phyloP scores from a whole-genome alignment of 2,888 invertebrate species.

The Plutella xylostella region DNA sequence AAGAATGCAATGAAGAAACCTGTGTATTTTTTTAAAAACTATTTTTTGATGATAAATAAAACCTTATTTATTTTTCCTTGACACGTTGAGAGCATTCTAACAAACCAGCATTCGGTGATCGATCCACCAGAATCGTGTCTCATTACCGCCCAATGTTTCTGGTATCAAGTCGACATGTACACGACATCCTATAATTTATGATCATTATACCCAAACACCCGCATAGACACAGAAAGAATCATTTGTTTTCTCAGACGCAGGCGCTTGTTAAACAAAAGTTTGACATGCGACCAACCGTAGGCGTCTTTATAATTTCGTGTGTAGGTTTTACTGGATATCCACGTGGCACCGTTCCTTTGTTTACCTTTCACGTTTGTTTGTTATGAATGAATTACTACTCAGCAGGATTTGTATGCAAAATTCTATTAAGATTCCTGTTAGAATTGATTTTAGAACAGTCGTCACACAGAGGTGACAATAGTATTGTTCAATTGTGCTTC shows the following conservation, averaged over 20 bases:
- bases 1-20: too few species aligned
- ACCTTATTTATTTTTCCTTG: too few species aligned
- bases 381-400: conserved; percentile 20
- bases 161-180: conserved; percentile 20
- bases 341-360: conserved; percentile 49
- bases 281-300: conserved; percentile 37
- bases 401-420: conserved; percentile 41
- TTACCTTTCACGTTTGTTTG: conserved; percentile 35
- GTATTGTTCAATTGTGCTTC: conserved; percentile 27
- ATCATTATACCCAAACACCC: conserved; percentile 39
- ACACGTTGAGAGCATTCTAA: conserved; percentile 25
- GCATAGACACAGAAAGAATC: conserved; percentile 35
- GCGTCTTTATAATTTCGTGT: conserved; percentile 33
- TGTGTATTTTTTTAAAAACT: too few species aligned
- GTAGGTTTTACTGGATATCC: conserved; percentile 37
- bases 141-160: conserved; percentile 30
- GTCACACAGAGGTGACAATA: conserved; percentile 25
- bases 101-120: conserved; percentile 30
- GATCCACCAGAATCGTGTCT: conserved; percentile 33
- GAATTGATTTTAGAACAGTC: conserved; percentile 18
- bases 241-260: conserved; percentile 43
- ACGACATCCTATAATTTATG: conserved; percentile 37
- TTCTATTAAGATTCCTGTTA: conserved; percentile 28
- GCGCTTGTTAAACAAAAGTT: conserved; percentile 47
- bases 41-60: too few species aligned